Evolutionary conservation across 2,797 vertebrate genomes (phyloP).

Genomic region (Cossypha niveicapilla): DNA sequence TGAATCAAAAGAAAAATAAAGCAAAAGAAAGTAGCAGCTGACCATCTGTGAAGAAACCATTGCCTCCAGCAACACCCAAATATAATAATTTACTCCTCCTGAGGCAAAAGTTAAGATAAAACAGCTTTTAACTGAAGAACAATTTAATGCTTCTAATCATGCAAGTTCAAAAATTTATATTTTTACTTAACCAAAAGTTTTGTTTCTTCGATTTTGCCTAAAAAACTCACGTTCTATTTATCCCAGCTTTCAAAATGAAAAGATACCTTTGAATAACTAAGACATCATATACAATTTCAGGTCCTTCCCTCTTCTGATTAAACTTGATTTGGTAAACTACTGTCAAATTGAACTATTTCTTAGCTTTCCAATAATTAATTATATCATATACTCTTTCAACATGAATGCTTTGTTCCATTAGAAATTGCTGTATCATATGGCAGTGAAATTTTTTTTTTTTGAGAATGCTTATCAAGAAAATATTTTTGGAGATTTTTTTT

Average conservation of each 20-base stretch:
- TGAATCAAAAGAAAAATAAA: neutral
- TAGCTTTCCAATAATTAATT: neutral
- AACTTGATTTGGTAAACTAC: neutral
- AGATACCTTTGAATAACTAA: neutral
- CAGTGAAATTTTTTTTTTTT: neutral
- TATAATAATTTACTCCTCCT: neutral
- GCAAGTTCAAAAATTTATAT: accelerated
- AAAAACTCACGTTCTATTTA: neutral
- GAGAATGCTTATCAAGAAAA: neutral
- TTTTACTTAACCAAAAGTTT: neutral
- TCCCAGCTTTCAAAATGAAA: neutral
- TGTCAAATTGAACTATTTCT: neutral
- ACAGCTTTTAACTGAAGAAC: neutral
- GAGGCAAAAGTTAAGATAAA: neutral
- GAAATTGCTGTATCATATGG: neutral
- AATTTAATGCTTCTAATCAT: neutral
- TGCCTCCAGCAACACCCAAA: neutral
- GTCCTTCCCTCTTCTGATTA: neutral
- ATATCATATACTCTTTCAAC: neutral
- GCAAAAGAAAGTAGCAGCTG: neutral
- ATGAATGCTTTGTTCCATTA: neutral
- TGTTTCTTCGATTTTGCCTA: neutral
- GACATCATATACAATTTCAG: neutral
- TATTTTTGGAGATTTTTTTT: neutral
- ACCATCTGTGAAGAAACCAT: neutral